A percentile compares a stretch with the other conserved stretches of the same genome.
These are phyloP conservation scores for Paratilapia polleni DNA, from an alignment of 2,113 vertebrate species.

Conservation along the genomic window DNA sequence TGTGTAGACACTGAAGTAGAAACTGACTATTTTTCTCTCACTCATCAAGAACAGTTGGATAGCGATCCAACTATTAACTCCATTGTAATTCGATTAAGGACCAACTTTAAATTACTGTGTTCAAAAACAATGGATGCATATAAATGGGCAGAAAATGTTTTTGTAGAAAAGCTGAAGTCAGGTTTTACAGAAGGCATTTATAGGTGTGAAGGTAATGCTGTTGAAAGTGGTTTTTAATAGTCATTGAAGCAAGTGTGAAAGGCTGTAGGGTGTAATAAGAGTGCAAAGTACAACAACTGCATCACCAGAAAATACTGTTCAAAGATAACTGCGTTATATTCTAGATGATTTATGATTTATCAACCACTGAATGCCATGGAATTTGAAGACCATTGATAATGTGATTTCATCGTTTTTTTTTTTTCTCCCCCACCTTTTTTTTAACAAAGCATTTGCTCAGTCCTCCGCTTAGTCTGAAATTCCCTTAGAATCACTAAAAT, in stretches of 20 bases:
- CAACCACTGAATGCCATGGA: no score
- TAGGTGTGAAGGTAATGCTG: background rate
- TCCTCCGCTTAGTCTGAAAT: fast-evolving
- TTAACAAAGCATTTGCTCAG: background rate
- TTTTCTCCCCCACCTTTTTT: no score
- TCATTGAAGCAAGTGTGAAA: background rate
- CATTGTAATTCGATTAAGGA: background rate
- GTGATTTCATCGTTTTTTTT: no score
- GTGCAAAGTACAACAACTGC: no score
- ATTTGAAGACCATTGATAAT: no score
- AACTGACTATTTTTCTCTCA: background rate
- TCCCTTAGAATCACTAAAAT: background rate
- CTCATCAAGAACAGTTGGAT: background rate
- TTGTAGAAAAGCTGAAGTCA: background rate
- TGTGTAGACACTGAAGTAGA: background rate
- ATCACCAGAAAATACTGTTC: no score
- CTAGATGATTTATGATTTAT: no score
- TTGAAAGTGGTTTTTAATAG: background rate
- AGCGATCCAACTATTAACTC: background rate
- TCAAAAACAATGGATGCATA: background rate
- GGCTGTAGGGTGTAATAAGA: no score
- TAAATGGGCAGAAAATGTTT: background rate
- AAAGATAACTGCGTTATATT: no score
- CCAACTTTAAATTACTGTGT: background rate
- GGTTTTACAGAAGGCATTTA: background rate